Conservation (phyloP, 2,113 vertebrate genomes). For the Mellivora capensis region DNA sequence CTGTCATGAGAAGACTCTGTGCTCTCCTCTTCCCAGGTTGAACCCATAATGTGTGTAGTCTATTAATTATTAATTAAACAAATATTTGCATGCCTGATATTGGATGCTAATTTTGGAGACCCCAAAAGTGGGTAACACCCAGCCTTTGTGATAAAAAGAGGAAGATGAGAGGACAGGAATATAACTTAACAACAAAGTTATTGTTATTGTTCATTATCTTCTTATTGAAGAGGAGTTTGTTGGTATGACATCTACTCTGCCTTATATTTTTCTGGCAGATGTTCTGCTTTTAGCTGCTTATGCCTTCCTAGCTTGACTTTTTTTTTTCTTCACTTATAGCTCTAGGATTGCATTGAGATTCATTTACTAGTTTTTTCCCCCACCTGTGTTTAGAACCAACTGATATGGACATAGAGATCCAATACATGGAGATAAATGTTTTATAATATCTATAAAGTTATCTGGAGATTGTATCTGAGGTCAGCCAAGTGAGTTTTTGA, state of each 20-base stretch:
- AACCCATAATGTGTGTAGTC: not conserved
- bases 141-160: not conserved
- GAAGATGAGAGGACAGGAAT: not conserved
- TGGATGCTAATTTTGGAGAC: not conserved
- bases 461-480: not conserved
- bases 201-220: not conserved
- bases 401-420: not conserved
- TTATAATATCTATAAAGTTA: not conserved
- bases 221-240: not conserved
- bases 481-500: not conserved
- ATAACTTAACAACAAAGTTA: not conserved
- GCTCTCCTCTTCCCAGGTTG: not conserved
- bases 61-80: constrained; percentile 3
- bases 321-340: not conserved
- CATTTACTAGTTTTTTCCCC: not conserved
- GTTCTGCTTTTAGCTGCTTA: not conserved
- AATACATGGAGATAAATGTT: not conserved
- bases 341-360: not conserved
- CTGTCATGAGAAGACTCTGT: not conserved
- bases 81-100: not conserved
- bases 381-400: not conserved
- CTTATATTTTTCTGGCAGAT: not conserved
- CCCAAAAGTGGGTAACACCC: not conserved
- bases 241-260: not conserved
- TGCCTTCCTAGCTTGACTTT: not conserved